Base-by-base conservation (phyloP, 2,888 invertebrate species). In the Conchocele bisecta region DNA sequence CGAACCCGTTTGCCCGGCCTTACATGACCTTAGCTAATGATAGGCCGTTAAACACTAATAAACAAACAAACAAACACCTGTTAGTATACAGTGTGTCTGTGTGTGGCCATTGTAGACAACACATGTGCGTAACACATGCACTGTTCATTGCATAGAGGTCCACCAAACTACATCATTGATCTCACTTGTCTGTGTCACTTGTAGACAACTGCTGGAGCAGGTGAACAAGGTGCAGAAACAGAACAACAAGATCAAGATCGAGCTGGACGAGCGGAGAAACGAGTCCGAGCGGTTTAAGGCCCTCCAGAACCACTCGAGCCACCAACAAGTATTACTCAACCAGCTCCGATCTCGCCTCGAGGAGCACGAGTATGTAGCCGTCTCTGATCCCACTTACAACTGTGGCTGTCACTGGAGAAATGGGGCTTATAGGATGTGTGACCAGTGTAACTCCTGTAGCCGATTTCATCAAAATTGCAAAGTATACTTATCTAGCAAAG, bases 321-420 rank as follows among this genome's bases (percentile, higher is more conserved):
- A 90, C 54, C 91, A 91, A 64, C 90, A 90, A 74, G 86, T 88
- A 13, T 80, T 91, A 24, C 83, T 91, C 15, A 86, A 89, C 64
- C 90, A 90, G 70, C 88, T 91, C 22, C 82, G 88, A 72, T 83
- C 83, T 44, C 74, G 89, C 20, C 87, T 91, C 4, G 89, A 91
- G 66, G 90, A 90, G 73, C 87, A 89, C 69, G 91, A 90, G 90
- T 90, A 79, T 82, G 89, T 86, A 42, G n/a, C n/a, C n/a, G n/a
- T n/a, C n/a, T n/a, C n/a, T n/a, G n/a, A n/a, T n/a, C n/a, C n/a
- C n/a, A n/a, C n/a, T n/a, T n/a, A n/a, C n/a, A n/a, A n/a, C n/a
- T n/a, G n/a, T n/a, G n/a, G n/a, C n/a, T n/a, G n/a, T n/a, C n/a
- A n/a, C n/a, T n/a, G n/a, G n/a, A n/a, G n/a, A n/a, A n/a, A n/a